These are phyloP conservation scores for Pomacea canaliculata DNA, from an alignment of 2,888 invertebrate species.

Conservation along the genomic window DNA sequence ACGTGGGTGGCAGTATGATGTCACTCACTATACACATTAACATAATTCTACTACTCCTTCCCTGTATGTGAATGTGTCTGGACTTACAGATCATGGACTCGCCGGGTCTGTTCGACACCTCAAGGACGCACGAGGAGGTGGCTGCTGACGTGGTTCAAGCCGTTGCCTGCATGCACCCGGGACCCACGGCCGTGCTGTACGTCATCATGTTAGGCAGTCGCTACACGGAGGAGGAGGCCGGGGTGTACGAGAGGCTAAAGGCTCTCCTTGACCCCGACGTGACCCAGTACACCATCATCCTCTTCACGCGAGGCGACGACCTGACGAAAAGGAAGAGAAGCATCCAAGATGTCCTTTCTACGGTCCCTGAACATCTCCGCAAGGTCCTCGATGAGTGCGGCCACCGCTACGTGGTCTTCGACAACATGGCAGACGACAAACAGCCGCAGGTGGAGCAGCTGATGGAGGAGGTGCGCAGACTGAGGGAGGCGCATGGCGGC, in stretches of 20 bases:
- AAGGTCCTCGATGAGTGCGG: slow-evolving; percentile 17
- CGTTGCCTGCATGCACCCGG: slow-evolving; percentile 21
- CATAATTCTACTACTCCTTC: too few species aligned
- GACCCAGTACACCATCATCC: slow-evolving; percentile 4
- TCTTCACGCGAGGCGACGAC: slow-evolving; percentile 15
- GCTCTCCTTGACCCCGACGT: slow-evolving; percentile 12
- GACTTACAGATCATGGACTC: slow-evolving; percentile 15
- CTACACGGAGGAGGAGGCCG: slow-evolving; percentile 17
- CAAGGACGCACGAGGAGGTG: slow-evolving; percentile 9
- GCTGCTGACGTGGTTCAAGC: slow-evolving; percentile 13
- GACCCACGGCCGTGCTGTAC: slow-evolving; percentile 15
- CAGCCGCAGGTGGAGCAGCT: slow-evolving; percentile 26
- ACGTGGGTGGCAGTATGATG: too few species aligned
- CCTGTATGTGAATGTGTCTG: not conserved
- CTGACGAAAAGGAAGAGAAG: not conserved
- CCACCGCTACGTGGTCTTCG: slow-evolving; percentile 25
- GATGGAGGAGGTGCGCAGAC: slow-evolving; percentile 22
- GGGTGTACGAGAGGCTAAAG: slow-evolving; percentile 11
- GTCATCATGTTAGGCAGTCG: slow-evolving; percentile 13
- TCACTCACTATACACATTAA: too few species aligned
- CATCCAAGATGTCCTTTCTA: not conserved
- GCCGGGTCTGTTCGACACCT: slow-evolving; percentile 12
- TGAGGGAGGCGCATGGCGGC: slow-evolving; percentile 27
- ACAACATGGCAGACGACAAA: slow-evolving; percentile 27
- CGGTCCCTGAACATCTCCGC: not conserved